Conservation (phyloP, 2,797 vertebrate species). For the Artibeus lituratus region DNA sequence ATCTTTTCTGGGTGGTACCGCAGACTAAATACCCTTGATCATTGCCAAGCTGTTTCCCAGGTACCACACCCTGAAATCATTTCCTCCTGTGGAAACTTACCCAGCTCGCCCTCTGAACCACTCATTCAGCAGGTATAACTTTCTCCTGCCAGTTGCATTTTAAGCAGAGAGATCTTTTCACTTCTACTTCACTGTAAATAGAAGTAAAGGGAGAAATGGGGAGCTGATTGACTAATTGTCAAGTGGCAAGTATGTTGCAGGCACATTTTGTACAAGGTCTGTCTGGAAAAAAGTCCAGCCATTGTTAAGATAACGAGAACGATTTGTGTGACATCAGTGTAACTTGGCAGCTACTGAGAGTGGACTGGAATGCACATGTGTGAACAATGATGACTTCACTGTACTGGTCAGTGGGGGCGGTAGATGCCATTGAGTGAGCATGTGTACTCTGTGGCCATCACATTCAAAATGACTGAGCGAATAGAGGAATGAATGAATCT, state of each 20-base stretch:
- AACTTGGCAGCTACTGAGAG: not conserved
- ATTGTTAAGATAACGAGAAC: not conserved
- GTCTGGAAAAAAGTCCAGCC: not conserved
- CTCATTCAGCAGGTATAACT: not conserved
- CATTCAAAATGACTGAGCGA: not conserved
- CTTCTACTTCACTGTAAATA: not conserved
- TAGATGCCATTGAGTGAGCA: not conserved
- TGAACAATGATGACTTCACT: not conserved
- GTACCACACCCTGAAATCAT: not conserved
- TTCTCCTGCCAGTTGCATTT: not conserved
- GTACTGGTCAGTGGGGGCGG: not conserved
- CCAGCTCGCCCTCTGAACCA: not conserved
- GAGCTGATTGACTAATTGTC: not conserved
- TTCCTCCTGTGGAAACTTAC: not conserved
- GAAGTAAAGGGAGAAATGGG: not conserved
- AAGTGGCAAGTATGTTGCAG: not conserved
- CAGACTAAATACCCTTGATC: constrained; percentile 17
- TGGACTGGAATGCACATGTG: not conserved
- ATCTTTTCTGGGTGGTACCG: not conserved
- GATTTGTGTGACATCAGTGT: not conserved
- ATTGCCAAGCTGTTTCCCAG: not conserved
- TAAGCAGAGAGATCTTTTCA: not conserved
- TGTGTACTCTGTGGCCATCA: not conserved
- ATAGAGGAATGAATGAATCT: not conserved
- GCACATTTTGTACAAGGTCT: not conserved